Conservation (phyloP, 2,888 invertebrate genomes). For the Steromphala cineraria region DNA sequence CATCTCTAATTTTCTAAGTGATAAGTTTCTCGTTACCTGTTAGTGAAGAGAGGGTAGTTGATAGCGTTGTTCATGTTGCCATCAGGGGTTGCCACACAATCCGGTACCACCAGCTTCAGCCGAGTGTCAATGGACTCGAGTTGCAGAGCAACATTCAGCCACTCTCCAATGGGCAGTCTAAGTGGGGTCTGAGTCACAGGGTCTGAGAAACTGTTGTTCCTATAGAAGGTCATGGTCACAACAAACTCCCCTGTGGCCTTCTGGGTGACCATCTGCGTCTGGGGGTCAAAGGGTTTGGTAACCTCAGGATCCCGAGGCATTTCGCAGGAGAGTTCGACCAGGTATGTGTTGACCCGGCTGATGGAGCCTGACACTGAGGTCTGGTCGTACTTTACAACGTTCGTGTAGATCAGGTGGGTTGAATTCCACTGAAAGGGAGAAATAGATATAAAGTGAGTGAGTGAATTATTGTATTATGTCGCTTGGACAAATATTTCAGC, state of each 20-base stretch:
- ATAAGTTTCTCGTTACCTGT: slow-evolving; percentile 67
- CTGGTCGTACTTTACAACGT: slow-evolving; percentile 54
- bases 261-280: slow-evolving; percentile 60
- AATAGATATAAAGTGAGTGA: too few species aligned
- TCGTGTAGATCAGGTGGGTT: slow-evolving; percentile 66
- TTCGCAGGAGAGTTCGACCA: slow-evolving; percentile 60
- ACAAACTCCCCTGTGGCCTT: slow-evolving; percentile 53
- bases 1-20: too few species aligned
- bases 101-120: slow-evolving; percentile 63
- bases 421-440: slow-evolving; percentile 58
- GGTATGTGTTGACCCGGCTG: slow-evolving; percentile 59
- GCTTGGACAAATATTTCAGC: too few species aligned
- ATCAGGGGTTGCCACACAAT: slow-evolving; percentile 64
- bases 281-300: slow-evolving; percentile 46
- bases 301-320: slow-evolving; percentile 48
- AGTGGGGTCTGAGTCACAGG: slow-evolving; percentile 57
- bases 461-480: too few species aligned
- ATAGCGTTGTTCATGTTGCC: slow-evolving; percentile 37
- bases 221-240: slow-evolving; percentile 56
- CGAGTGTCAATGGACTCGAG: slow-evolving; percentile 55
- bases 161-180: slow-evolving; percentile 60
- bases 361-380: slow-evolving; percentile 49
- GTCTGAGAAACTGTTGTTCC: slow-evolving; percentile 49
- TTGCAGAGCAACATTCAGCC: slow-evolving; percentile 58
- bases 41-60: slow-evolving; percentile 53